phyloP scores from a whole-genome alignment of 2,797 vertebrate species.

The Leucoraja ocellata region DNA sequence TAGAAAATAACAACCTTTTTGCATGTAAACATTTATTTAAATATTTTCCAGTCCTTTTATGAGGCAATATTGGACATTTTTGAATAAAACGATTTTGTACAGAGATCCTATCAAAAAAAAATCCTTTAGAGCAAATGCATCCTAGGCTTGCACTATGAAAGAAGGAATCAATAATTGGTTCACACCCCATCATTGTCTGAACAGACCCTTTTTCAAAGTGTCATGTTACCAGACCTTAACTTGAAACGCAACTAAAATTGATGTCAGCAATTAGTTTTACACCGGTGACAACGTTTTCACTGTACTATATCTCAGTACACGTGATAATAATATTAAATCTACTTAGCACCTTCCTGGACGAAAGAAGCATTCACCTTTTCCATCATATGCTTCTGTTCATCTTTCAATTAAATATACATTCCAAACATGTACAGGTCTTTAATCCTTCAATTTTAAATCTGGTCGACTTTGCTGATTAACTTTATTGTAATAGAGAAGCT shows the following conservation, averaged over 20 bases:
- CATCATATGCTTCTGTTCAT: not conserved
- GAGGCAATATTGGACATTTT: not conserved
- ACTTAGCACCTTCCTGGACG: not conserved
- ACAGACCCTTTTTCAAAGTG: not conserved
- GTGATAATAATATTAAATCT: not conserved
- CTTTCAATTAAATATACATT: not conserved
- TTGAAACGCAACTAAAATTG: not conserved
- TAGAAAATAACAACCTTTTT: not conserved
- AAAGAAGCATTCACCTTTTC: not conserved
- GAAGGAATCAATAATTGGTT: not conserved
- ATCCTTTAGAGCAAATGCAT: conserved; percentile 8
- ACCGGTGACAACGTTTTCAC: not conserved
- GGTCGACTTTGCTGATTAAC: too few relatives aligned
- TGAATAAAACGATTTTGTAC: not conserved
- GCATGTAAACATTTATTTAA: not conserved
- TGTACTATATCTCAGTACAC: too few relatives aligned
- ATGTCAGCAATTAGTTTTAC: not conserved
- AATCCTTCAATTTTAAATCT: too few relatives aligned
- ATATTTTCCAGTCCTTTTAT: not conserved
- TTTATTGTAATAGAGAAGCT: not conserved
- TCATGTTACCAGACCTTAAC: not conserved
- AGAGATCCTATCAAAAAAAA: not conserved
- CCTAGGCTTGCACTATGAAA: not conserved
- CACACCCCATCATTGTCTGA: not conserved
- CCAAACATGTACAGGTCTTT: not conserved